These are phyloP conservation scores for fruit fly (Drosophila melanogaster) DNA, from an alignment of 1,140 invertebrate species.

Conservation along the genomic window Release_6_plus_ISO1_MT NT_033777.3:11098001-11098500, in stretches of 20 bases:
- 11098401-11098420: no score
- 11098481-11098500: no score
- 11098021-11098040: constrained; percentile 14
- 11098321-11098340: constrained; percentile 68
- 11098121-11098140: constrained; percentile 15
- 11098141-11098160: constrained; percentile 20
- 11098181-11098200: constrained; percentile 33
- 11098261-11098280: constrained; percentile 28
- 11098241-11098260: constrained; percentile 40
- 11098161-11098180: constrained; percentile 39
- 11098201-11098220: constrained; percentile 16
- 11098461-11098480: no score
- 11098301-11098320: constrained; percentile 34
- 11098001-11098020: constrained; percentile 8
- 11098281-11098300: not conserved
- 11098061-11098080: constrained; percentile 25
- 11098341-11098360: constrained; percentile 50
- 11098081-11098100: constrained; percentile 39
- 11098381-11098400: no score
- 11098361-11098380: constrained; percentile 9
- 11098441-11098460: no score
- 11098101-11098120: constrained; percentile 3
- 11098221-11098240: constrained; percentile 34
- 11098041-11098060: constrained; percentile 15
- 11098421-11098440: no score